Percentiles rank a stretch among this genome's conserved stretches.
phyloP scores from a whole-genome alignment of 2,113 vertebrate species.

The Cyanoramphus novaezelandiae region DNA sequence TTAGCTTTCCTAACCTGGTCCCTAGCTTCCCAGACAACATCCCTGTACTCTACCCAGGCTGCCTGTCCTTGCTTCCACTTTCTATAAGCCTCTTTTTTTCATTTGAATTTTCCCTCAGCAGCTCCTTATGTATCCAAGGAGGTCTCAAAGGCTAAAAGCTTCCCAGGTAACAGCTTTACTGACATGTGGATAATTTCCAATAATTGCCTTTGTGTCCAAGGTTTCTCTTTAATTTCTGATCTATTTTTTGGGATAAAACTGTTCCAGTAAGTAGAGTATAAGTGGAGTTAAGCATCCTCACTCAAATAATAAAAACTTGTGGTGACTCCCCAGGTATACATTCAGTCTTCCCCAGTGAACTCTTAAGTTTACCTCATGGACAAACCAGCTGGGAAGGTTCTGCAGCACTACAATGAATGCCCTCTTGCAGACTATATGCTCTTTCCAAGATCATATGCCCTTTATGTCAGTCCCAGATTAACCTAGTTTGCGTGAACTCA shows the following conservation, averaged over 20 bases:
- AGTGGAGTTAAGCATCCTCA: not conserved
- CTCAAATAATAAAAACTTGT: not conserved
- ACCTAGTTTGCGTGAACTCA: slow-evolving; percentile 27
- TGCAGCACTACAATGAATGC: not conserved
- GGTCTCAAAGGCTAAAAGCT: not conserved
- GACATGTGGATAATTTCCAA: not conserved
- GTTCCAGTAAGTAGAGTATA: not conserved
- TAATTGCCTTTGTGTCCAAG: not conserved
- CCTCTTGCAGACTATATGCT: slow-evolving; percentile 19
- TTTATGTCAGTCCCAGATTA: slow-evolving; percentile 40
- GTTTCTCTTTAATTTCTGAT: not conserved
- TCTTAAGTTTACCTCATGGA: not conserved
- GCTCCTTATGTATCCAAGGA: too few species aligned
- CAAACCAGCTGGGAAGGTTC: not conserved
- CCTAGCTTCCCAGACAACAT: too few species aligned
- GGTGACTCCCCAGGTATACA: not conserved
- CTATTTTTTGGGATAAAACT: not conserved
- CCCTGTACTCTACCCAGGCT: too few species aligned
- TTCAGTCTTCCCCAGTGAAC: not conserved
- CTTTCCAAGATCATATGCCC: not conserved
- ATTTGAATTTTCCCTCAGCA: too few species aligned
- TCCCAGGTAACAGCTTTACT: not conserved
- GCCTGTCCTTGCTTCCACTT: too few species aligned
- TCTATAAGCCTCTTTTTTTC: too few species aligned
- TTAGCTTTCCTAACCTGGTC: too few species aligned